A percentile compares a stretch with the other conserved stretches of the same genome.
Conservation (phyloP, 92 coral and sea anemone species). For the Blastomussa wellsi region DNA sequence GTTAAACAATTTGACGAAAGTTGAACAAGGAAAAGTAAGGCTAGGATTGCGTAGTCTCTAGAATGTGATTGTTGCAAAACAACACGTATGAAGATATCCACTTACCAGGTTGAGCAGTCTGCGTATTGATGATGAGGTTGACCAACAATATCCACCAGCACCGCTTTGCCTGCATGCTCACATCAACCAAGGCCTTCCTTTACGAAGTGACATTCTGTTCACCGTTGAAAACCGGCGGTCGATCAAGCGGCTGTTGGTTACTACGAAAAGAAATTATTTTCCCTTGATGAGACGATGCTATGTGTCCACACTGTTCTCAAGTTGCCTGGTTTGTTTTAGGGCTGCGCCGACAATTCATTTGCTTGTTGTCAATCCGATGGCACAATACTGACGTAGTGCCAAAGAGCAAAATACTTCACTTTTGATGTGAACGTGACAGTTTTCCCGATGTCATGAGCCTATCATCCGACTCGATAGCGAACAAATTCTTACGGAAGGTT, state of each 20-base stretch:
- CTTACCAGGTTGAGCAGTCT: slow-evolving; percentile 71
- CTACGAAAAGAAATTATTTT: slow-evolving; percentile 35
- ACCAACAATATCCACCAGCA: slow-evolving; percentile 62
- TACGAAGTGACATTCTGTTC: slow-evolving; percentile 32
- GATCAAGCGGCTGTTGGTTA: slow-evolving; percentile 13
- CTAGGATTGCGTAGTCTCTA: slow-evolving; percentile 2
- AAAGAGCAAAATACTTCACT: slow-evolving; percentile 35
- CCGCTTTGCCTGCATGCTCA: slow-evolving; percentile 55
- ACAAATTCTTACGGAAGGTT: background rate
- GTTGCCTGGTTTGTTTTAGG: slow-evolving; percentile 48
- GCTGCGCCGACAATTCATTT: slow-evolving; percentile 48
- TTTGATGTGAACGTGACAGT: slow-evolving; percentile 40
- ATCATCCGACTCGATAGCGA: background rate
- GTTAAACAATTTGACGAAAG: slow-evolving; percentile 2
- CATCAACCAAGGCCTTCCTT: slow-evolving; percentile 24
- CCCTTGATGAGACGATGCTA: slow-evolving; percentile 16
- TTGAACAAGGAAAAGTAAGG: slow-evolving; percentile 15
- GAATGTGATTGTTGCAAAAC: slow-evolving; percentile 39
- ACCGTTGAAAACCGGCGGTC: slow-evolving; percentile 30
- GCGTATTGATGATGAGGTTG: slow-evolving; percentile 45
- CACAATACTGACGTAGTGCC: slow-evolving; percentile 53
- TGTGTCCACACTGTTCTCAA: slow-evolving; percentile 20
- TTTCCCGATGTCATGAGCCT: background rate
- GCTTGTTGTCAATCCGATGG: slow-evolving; percentile 48
- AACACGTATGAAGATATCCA: slow-evolving; percentile 41